Conservation (phyloP, 2,797 vertebrate species). For the Hozukius guyotensis region DNA sequence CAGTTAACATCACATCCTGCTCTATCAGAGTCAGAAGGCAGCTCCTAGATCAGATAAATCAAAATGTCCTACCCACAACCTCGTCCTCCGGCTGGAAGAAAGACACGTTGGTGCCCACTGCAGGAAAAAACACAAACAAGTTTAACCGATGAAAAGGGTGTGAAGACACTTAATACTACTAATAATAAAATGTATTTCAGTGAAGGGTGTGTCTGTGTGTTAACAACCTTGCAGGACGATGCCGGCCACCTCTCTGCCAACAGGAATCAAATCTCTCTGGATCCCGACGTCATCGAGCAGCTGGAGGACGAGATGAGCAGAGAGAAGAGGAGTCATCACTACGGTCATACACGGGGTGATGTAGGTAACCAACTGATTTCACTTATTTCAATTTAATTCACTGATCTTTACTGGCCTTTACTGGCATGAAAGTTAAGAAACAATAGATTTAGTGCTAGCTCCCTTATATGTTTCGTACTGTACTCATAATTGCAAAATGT, state of each 20-base stretch:
- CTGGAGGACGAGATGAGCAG: constrained; percentile 66
- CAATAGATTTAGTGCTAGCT: neutral
- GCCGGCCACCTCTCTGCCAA: constrained; percentile 93
- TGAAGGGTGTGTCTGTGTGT: neutral
- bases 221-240: constrained; percentile 89
- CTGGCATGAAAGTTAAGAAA: too few species aligned
- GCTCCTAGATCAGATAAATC: neutral
- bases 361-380: neutral
- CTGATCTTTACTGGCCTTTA: too few species aligned
- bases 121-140: neutral
- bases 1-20: neutral
- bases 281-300: constrained; percentile 87
- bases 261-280: constrained; percentile 86
- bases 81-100: constrained; percentile 93
- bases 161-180: fast-evolving
- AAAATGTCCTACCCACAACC: constrained; percentile 89
- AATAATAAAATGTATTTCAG: neutral
- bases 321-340: neutral
- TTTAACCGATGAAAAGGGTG: neutral
- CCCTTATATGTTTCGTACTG: neutral
- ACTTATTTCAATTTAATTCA: too few species aligned
- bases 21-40: neutral
- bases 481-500: neutral
- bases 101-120: constrained; percentile 92
- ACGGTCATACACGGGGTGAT: neutral